Evolutionary conservation across 2,797 vertebrate genomes (phyloP).

Genomic region (Sebastes kiyomatsui): DNA sequence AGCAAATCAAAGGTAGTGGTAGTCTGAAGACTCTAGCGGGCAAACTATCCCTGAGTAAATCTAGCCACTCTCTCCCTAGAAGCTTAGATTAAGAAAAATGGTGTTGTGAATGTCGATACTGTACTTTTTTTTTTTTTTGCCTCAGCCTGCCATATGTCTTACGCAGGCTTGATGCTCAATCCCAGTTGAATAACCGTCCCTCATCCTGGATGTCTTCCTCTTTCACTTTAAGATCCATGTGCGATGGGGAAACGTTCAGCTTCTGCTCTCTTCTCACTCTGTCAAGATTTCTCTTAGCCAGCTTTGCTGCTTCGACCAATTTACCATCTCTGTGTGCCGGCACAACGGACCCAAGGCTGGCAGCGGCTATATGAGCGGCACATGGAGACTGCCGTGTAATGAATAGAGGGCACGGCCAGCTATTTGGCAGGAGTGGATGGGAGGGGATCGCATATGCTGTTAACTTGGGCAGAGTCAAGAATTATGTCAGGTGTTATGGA

Average conservation of each 20-base stretch:
- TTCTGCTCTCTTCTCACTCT: slow-evolving; percentile 36
- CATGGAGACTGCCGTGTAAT: slow-evolving; percentile 63
- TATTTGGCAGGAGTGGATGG: slow-evolving; percentile 67
- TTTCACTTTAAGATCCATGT: slow-evolving; percentile 43
- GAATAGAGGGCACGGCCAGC: slow-evolving; percentile 67
- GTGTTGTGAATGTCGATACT: slow-evolving; percentile 50
- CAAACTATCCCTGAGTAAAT: slow-evolving; percentile 56
- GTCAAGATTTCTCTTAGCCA: slow-evolving; percentile 26
- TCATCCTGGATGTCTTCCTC: slow-evolving; percentile 34
- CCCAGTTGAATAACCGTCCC: slow-evolving; percentile 40
- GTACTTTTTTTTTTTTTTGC: slow-evolving; percentile 5
- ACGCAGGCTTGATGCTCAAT: slow-evolving; percentile 35
- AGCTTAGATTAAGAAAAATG: slow-evolving; percentile 55
- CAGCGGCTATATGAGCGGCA: slow-evolving; percentile 47
- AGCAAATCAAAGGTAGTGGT: slow-evolving; percentile 62
- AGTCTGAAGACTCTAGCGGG: slow-evolving; percentile 46
- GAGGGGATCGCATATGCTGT: slow-evolving; percentile 67
- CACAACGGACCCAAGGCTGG: slow-evolving; percentile 53
- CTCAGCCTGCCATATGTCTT: slow-evolving; percentile 41
- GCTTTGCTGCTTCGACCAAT: slow-evolving; percentile 55
- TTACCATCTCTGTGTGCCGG: slow-evolving; percentile 47
- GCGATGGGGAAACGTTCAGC: slow-evolving; percentile 29
- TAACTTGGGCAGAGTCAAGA: slow-evolving; percentile 47
- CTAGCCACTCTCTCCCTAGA: slow-evolving; percentile 21
- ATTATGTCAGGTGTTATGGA: slow-evolving; percentile 65